Conservation (phyloP, 2,888 invertebrate genomes). For the Eupithecia pulchellata region DNA sequence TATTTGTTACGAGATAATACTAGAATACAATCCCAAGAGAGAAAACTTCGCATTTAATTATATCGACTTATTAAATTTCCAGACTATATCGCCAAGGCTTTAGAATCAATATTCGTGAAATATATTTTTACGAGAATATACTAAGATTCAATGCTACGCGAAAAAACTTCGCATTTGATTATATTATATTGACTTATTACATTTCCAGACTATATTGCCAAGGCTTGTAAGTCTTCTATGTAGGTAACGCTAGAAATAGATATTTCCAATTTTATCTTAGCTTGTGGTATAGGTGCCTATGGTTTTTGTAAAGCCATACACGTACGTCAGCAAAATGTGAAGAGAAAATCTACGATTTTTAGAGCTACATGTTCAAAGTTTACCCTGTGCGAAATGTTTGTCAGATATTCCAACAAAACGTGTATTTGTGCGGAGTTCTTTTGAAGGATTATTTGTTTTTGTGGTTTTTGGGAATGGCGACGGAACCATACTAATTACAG, state of each 20-base stretch:
- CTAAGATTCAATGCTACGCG: not conserved
- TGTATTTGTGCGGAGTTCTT: conserved; percentile 4
- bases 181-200: not conserved
- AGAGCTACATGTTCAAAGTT: not conserved
- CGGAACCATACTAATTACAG: conserved; percentile 8
- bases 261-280: not conserved
- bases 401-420: conserved; percentile 9
- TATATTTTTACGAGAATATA: conserved; percentile 18
- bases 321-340: conserved; percentile 4
- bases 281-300: not conserved
- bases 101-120: conserved; percentile 4
- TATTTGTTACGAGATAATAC: conserved; percentile 21
- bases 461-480: not conserved
- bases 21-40: not conserved
- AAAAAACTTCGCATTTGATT: not conserved
- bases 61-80: not conserved
- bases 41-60: not conserved
- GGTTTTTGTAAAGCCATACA: not conserved
- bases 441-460: conserved; percentile 11
- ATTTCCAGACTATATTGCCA: not conserved
- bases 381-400: conserved; percentile 2
- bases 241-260: not conserved
- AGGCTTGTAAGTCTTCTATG: not conserved
- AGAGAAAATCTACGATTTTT: conserved; percentile 4
- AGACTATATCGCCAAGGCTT: not conserved